phyloP scores from a whole-genome alignment of 2,888 invertebrate genomes.

The Romanomermis culicivorax region DNA sequence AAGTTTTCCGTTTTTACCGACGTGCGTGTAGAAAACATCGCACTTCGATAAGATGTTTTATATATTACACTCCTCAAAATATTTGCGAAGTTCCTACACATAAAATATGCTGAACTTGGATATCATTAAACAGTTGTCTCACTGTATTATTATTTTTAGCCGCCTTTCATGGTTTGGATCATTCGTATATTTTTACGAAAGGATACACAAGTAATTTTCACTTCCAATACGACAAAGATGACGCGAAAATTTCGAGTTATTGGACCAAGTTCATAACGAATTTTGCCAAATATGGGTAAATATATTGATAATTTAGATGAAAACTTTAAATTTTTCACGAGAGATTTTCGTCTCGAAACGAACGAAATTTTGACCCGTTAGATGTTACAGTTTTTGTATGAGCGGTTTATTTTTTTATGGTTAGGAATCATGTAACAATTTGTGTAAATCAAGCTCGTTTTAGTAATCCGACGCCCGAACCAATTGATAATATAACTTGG shows the following conservation, averaged over 20 bases:
- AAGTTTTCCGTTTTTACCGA: background rate
- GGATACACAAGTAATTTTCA: conserved; percentile 24
- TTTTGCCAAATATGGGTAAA: conserved; percentile 19
- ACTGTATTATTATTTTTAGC: conserved; percentile 12
- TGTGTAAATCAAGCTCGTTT: too few species aligned
- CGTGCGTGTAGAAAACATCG: background rate
- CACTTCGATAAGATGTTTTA: too few species aligned
- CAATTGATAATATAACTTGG: conserved; percentile 17
- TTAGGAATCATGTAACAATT: too few species aligned
- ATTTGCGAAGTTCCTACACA: too few species aligned
- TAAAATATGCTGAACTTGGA: too few species aligned
- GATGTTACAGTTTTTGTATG: too few species aligned
- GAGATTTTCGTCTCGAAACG: too few species aligned
- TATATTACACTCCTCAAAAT: too few species aligned
- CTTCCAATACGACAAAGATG: conserved; percentile 21
- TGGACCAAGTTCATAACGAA: conserved; percentile 22
- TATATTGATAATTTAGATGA: background rate
- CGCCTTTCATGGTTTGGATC: conserved; percentile 27
- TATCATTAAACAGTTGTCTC: too few species aligned
- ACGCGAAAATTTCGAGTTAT: conserved; percentile 22
- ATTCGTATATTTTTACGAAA: conserved; percentile 25
- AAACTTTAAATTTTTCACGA: too few species aligned
- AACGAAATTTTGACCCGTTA: too few species aligned
- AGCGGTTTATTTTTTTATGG: too few species aligned
- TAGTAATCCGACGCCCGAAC: conserved; percentile 18